Evolutionary conservation across 2,797 vertebrate species (phyloP).

Genomic region (Urosaurus nigricauda): DNA sequence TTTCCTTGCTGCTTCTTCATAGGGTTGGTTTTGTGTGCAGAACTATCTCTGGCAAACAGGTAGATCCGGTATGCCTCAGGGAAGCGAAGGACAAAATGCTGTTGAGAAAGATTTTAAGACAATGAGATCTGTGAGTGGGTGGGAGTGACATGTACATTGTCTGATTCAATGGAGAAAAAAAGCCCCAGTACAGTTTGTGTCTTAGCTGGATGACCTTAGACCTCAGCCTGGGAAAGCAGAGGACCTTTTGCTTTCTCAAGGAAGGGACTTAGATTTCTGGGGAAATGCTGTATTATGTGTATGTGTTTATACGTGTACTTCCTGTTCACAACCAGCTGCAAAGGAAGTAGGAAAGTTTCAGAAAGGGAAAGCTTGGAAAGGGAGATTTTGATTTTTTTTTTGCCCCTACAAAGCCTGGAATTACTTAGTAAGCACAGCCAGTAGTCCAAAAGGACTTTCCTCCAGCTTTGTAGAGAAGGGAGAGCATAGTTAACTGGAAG

Average conservation of each 20-base stretch:
- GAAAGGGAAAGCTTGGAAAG: too few species aligned
- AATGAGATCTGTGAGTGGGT: rapidly evolving
- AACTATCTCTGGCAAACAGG: constrained; percentile 3
- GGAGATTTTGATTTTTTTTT: too few species aligned
- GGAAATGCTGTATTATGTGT: background rate
- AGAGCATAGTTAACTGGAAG: background rate
- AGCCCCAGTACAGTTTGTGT: background rate
- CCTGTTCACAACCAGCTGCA: too few species aligned
- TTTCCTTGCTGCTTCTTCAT: background rate
- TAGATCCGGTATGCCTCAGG: background rate
- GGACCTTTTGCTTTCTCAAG: background rate
- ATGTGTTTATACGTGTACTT: background rate
- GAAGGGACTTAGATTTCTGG: background rate
- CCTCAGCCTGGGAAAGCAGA: background rate
- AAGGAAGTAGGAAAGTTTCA: background rate
- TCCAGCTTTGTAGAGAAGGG: background rate
- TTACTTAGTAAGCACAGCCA: too few species aligned
- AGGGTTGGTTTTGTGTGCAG: background rate
- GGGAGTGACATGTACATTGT: background rate
- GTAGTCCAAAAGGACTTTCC: too few species aligned
- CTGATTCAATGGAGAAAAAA: background rate
- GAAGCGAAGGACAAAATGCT: rapidly evolving
- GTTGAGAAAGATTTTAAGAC: background rate
- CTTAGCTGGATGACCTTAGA: background rate
- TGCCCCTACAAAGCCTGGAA: too few species aligned